Evolutionary conservation across 53 echinoderm and acorn worm species (phyloP).

Genomic region (Luidia sarsii): DNA sequence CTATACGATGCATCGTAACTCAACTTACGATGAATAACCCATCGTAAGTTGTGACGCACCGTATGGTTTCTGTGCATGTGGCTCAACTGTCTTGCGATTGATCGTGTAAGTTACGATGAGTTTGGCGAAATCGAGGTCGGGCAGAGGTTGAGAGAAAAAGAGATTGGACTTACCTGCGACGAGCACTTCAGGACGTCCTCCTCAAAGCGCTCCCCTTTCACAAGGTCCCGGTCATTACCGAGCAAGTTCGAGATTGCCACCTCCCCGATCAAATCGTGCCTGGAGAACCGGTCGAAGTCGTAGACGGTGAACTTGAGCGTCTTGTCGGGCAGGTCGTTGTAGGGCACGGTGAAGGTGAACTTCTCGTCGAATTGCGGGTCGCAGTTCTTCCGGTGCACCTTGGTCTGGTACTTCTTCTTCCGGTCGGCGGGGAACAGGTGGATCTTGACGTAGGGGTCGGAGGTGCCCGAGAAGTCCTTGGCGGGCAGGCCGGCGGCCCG

Average conservation of each 20-base stretch:
- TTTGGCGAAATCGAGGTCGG: too few species aligned
- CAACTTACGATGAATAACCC: too few species aligned
- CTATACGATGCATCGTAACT: too few species aligned
- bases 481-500: conserved; percentile 72
- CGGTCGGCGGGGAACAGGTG: conserved; percentile 88
- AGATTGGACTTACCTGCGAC: conserved; percentile 69
- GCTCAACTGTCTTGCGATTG: too few species aligned
- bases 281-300: conserved; percentile 96
- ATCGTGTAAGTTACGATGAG: too few species aligned
- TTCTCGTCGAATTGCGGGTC: conserved; percentile 93
- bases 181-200: conserved; percentile 84
- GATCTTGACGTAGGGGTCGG: conserved; percentile 97
- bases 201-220: conserved; percentile 78
- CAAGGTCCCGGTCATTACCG: conserved; percentile 72
- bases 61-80: too few species aligned
- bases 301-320: conserved; percentile 96
- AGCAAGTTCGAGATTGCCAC: conserved; percentile 82
- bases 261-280: conserved; percentile 97
- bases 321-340: conserved; percentile 81
- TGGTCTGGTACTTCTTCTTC: conserved; percentile 97
- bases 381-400: conserved; percentile 94
- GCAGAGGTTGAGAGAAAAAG: too few species aligned
- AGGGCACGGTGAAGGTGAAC: conserved; percentile 89
- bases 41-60: too few species aligned
- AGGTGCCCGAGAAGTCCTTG: conserved; percentile 97